Conservation (phyloP, 2,113 vertebrate genomes). For the Laticauda laticaudata region DNA sequence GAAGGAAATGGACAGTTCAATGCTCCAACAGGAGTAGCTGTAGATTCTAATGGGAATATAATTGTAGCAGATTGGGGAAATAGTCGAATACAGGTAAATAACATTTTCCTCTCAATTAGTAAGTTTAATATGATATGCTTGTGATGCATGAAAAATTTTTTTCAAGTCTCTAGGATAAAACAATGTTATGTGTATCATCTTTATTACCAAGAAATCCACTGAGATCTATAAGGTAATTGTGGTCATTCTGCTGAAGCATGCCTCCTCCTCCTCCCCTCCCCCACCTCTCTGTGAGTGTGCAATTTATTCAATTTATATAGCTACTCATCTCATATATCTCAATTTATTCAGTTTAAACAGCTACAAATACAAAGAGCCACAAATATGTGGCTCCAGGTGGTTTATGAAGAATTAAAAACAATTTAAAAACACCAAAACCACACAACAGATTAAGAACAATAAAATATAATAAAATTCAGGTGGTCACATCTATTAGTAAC, state of each 20-base stretch:
- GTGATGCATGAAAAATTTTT: not conserved
- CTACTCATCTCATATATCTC: not conserved
- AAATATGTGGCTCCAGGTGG: not conserved
- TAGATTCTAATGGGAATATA: constrained; percentile 95
- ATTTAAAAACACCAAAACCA: not conserved
- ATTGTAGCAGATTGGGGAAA: constrained; percentile 98
- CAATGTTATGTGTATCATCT: not conserved
- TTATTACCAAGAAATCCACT: not conserved
- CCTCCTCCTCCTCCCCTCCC: not conserved
- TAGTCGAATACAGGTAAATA: constrained; percentile 92
- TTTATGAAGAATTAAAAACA: not conserved
- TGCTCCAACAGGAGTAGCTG: constrained; percentile 95
- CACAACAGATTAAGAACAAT: not conserved
- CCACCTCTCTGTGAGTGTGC: not conserved
- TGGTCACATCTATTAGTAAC: not conserved
- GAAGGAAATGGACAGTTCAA: constrained; percentile 98
- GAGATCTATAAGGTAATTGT: not conserved
- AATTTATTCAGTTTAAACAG: not conserved
- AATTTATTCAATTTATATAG: not conserved
- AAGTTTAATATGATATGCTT: constrained; percentile 5
- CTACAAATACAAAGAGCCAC: too few relatives aligned
- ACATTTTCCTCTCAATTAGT: not conserved
- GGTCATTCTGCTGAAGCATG: not conserved
- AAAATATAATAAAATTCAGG: not conserved
- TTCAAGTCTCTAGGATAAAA: not conserved